Conservation (phyloP, 2,113 vertebrate species). For the Dipodomys spectabilis region DNA sequence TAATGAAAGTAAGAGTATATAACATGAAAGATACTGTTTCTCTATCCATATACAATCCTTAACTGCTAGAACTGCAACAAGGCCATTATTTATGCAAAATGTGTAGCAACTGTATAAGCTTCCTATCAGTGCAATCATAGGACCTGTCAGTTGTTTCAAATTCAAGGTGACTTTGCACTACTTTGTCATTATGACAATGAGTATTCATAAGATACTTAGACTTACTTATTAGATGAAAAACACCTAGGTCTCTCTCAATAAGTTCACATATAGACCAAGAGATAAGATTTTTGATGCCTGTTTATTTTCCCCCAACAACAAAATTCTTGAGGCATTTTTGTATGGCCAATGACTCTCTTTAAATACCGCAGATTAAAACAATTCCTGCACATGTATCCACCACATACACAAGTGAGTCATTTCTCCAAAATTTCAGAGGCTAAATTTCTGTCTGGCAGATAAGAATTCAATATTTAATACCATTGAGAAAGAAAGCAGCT, state of each 20-base stretch:
- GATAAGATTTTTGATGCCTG: constrained; percentile 25
- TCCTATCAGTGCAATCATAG: constrained; percentile 55
- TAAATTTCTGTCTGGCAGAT: not conserved
- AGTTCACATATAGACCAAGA: constrained; percentile 48
- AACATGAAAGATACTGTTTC: constrained; percentile 6
- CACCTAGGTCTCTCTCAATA: constrained; percentile 46
- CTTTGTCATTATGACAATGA: constrained; percentile 50
- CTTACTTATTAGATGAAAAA: constrained; percentile 52
- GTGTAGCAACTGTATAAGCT: constrained; percentile 69
- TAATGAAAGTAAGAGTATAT: constrained; percentile 48
- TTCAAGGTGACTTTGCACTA: constrained; percentile 76
- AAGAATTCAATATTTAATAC: constrained; percentile 27
- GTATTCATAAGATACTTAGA: constrained; percentile 70
- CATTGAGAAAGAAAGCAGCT: not conserved
- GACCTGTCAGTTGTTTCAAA: constrained; percentile 73
- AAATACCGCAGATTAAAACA: constrained; percentile 40
- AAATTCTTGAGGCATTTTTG: constrained; percentile 63
- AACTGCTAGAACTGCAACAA: constrained; percentile 50
- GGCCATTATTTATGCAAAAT: constrained; percentile 72
- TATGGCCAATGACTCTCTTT: constrained; percentile 6
- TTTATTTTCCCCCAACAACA: constrained; percentile 37
- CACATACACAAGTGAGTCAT: constrained; percentile 27
- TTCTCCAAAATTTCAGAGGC: not conserved
- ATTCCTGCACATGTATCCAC: not conserved
- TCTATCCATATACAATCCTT: constrained; percentile 36